Evolutionary conservation across 2,797 vertebrate species (phyloP), one percentile per base, ranked within the genome.

Genomic region (Enteromius fasciolatus): DNA sequence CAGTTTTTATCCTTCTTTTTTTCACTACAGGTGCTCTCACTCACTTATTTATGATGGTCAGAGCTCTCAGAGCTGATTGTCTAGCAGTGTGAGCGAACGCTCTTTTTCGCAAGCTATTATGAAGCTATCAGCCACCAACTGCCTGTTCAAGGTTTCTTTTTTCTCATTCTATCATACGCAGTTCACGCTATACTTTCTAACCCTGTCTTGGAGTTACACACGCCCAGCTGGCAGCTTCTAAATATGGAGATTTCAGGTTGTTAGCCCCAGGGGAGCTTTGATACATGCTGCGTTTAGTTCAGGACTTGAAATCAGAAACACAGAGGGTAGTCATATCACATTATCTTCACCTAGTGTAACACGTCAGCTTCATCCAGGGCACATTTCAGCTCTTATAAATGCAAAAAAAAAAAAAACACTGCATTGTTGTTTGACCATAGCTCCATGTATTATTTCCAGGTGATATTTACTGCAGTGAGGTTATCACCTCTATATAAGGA

Each of bases 291-390:
- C 36, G 48, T 67, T 84, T 76, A 68, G 74, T 74, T 63, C 67
- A 84, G 59, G 70, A 57, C 69, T 78, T 76, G 54, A 78, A 84
- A 86, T 78, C 61, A 86, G 82, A 81, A 78, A 73, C 81, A 77
- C 81, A 77, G 73, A 83, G 73, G 81, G 73, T 81, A 72, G 68
- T 81, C 59, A 81, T 67, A 74, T 79, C 78, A 46, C 44, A 82
- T 82, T 75, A 84, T 79, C 63, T 78, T 78, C 80, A 66, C 44
- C 64, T 63, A 48, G 48, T 25, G 23, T 44, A 83, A 76, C 69
- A 70, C 14, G 14, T 77, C 78, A 61, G 59, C 63, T 59, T 61
- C 68, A 59, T 76, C 64, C 23, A 75, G 61, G 23, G 18, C 67
- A 44, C 68, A 63, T 68, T 74, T 48, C 14, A 10, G 48, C 46